These are phyloP conservation scores for Yasuhikotakia modesta DNA, from an alignment of 2,797 vertebrate species.

Conservation along the genomic window DNA sequence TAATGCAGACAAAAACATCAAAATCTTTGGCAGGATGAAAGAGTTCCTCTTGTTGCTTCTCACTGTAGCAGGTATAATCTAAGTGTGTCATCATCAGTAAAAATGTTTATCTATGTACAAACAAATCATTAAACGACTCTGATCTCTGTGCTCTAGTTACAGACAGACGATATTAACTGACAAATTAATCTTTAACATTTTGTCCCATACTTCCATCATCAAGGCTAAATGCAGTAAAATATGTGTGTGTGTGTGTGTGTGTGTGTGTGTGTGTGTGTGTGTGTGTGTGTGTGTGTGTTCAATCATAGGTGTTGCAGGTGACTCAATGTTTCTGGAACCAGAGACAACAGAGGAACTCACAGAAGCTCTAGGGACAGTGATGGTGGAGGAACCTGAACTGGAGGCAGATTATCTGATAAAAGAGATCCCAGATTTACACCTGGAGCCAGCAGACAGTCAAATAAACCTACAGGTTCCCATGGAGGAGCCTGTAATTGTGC, in stretches of 20 bases:
- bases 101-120: not conserved
- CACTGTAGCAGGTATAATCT: conserved; percentile 64
- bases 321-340: not conserved
- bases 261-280: no score
- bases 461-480: not conserved
- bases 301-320: not conserved
- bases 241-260: no score
- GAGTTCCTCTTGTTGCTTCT: conserved; percentile 54
- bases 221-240: not conserved
- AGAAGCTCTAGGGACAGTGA: not conserved
- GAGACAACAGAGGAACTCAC: conserved; percentile 28
- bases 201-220: not conserved
- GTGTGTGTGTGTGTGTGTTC: no score
- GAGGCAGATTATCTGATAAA: conserved; percentile 35
- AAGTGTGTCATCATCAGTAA: conserved; percentile 40
- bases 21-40: conserved; percentile 51
- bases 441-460: not conserved
- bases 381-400: conserved; percentile 10
- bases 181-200: not conserved
- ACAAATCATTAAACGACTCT: no score
- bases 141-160: no score
- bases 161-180: no score
- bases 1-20: not conserved
- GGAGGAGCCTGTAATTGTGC: not conserved
- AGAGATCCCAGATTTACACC: not conserved